Conservation (phyloP, 2,797 vertebrate species). For the Etheostoma nigrum region DNA sequence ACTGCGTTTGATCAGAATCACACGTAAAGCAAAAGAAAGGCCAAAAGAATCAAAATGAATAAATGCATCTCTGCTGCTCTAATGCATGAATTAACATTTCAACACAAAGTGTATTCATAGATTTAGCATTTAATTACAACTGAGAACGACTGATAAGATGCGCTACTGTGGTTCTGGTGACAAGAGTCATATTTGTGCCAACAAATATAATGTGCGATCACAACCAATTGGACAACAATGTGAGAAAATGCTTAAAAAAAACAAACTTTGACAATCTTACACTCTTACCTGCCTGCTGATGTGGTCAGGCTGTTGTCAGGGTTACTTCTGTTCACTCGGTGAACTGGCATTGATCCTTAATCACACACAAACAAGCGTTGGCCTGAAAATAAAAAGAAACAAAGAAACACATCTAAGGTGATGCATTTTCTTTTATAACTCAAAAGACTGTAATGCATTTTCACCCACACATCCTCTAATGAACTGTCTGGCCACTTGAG, state of each 20-base stretch:
- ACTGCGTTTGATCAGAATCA: background rate
- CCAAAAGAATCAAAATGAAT: background rate
- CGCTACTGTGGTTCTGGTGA: conserved; percentile 5
- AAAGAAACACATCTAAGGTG: background rate
- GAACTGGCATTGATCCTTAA: conserved; percentile 43
- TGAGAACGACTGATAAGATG: conserved; percentile 7
- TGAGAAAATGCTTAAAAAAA: background rate
- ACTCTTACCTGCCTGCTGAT: conserved; percentile 48
- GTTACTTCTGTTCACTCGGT: conserved; percentile 5
- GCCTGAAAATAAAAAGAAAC: conserved; percentile 32
- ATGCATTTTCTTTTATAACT: conserved; percentile 34
- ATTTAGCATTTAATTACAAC: conserved; percentile 3
- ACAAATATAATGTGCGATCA: conserved; percentile 21
- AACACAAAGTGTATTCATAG: background rate
- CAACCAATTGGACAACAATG: background rate
- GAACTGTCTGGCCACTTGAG: conserved; percentile 43
- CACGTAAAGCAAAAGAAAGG: background rate
- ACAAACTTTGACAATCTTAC: background rate
- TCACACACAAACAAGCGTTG: conserved; percentile 10
- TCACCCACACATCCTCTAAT: conserved; percentile 54
- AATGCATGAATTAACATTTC: conserved; percentile 3
- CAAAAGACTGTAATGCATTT: conserved; percentile 36
- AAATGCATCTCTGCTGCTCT: background rate
- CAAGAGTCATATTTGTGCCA: background rate
- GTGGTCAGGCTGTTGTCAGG: background rate